Percentiles rank a stretch among this genome's conserved stretches.
These are phyloP conservation scores for Tyrophagus putrescentiae DNA, from an alignment of 1,140 invertebrate genomes.

Conservation along the genomic window DNA sequence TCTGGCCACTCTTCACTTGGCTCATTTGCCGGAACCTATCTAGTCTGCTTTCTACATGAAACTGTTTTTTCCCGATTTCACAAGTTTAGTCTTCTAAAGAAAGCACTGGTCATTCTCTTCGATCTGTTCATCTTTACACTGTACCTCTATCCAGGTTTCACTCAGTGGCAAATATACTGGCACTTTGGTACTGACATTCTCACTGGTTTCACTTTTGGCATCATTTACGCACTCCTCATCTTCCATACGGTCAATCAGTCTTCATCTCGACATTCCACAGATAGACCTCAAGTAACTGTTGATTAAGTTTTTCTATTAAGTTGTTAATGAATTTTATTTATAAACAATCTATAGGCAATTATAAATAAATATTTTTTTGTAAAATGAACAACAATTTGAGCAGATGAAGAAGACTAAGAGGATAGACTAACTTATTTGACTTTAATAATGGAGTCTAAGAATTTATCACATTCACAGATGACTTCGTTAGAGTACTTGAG, in stretches of 20 bases:
- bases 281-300: not conserved
- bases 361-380: slow-evolving; percentile 1
- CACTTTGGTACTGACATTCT: slow-evolving; percentile 13
- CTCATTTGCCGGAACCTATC: slow-evolving; percentile 9
- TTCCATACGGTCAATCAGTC: slow-evolving; percentile 1
- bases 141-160: slow-evolving; percentile 11
- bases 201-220: slow-evolving; percentile 14
- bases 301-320: not conserved
- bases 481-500: slow-evolving; percentile 20
- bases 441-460: slow-evolving; percentile 7
- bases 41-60: not conserved
- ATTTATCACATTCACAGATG: slow-evolving; percentile 20
- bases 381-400: not conserved
- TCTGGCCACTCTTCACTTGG: slow-evolving; percentile 16
- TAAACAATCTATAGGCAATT: slow-evolving; percentile 3
- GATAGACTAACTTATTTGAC: not conserved
- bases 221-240: not conserved
- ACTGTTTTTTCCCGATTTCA: not conserved
- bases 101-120: not conserved
- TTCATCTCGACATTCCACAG: not conserved
- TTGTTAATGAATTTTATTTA: not conserved
- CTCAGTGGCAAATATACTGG: slow-evolving; percentile 16
- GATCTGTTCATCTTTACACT: not conserved
- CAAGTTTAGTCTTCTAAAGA: slow-evolving; percentile 5
- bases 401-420: not conserved